A percentile compares a stretch with the other conserved stretches of the same genome.
These are phyloP conservation scores for Plotosus lineatus DNA, from an alignment of 2,113 vertebrate genomes.

Conservation along the genomic window DNA sequence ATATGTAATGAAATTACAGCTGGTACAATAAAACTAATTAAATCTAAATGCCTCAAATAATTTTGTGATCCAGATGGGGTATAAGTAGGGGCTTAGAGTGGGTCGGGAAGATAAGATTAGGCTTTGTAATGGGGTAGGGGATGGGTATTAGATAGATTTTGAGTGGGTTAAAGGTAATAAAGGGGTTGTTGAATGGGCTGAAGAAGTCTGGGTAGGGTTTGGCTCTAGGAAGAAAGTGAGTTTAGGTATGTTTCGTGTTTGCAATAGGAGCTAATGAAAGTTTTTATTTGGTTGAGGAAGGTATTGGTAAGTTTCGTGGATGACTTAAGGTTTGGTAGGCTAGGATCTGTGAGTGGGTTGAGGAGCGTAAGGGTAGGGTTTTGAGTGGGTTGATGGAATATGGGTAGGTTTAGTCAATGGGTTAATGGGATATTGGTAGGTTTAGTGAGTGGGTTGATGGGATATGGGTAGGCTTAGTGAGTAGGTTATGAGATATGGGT, in stretches of 20 bases:
- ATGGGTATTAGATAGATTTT: too few relatives aligned
- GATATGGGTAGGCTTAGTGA: too few relatives aligned
- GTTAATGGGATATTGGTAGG: background rate
- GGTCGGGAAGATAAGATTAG: background rate
- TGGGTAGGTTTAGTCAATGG: background rate
- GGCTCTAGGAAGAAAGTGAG: too few relatives aligned
- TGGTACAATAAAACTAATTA: conserved; percentile 5
- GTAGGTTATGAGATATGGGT: too few relatives aligned
- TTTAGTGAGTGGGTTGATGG: background rate
- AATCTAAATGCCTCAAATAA: background rate
- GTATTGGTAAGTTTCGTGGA: background rate
- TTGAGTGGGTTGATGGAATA: background rate
- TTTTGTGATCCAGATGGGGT: background rate
- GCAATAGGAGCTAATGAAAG: background rate
- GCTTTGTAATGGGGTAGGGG: background rate
- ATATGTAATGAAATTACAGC: background rate
- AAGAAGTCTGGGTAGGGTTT: too few relatives aligned
- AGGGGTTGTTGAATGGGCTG: too few relatives aligned
- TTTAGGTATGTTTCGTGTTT: too few relatives aligned
- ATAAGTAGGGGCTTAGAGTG: background rate
- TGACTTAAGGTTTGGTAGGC: background rate
- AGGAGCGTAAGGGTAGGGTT: background rate
- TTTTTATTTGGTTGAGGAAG: background rate
- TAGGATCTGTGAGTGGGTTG: background rate
- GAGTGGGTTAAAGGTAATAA: background rate